Percentiles rank a stretch among this genome's conserved stretches.
phyloP scores from a whole-genome alignment of 1,140 invertebrate species.

The Drosophila oshimai region DNA sequence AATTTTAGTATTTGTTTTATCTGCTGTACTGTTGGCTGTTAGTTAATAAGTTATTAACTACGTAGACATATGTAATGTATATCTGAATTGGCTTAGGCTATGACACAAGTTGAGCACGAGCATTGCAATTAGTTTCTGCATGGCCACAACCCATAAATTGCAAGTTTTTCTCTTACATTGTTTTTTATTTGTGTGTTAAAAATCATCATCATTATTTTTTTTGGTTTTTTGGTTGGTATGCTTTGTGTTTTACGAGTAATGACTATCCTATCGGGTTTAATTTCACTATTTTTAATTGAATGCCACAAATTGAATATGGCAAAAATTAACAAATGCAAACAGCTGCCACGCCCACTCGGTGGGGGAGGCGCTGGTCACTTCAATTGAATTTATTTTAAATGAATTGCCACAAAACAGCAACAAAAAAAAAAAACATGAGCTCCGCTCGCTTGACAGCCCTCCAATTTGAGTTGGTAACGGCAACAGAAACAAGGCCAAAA shows the following conservation, averaged over 20 bases:
- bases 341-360: slow-evolving; percentile 13
- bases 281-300: slow-evolving; percentile 60
- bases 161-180: no score
- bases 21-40: slow-evolving; percentile 6
- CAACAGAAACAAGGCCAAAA: slow-evolving; percentile 7
- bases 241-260: slow-evolving; percentile 10
- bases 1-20: slow-evolving; percentile 50
- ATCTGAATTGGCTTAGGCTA: slow-evolving; percentile 30
- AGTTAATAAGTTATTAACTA: slow-evolving; percentile 46
- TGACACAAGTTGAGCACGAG: slow-evolving; percentile 43
- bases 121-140: slow-evolving; percentile 27
- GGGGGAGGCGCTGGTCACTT: slow-evolving; percentile 5
- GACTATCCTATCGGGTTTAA: slow-evolving; percentile 38
- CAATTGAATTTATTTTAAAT: slow-evolving; percentile 75
- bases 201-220: no score
- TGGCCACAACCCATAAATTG: slow-evolving; percentile 21
- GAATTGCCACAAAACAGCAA: slow-evolving; percentile 12
- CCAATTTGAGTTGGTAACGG: slow-evolving; percentile 19
- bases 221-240: slow-evolving; percentile 17
- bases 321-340: slow-evolving; percentile 51
- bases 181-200: no score
- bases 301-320: slow-evolving; percentile 64
- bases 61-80: slow-evolving; percentile 37
- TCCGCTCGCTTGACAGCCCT: slow-evolving; percentile 41
- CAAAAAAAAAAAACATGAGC: not conserved